Evolutionary conservation across 2,888 invertebrate species (phyloP), one percentile per base, ranked within the genome.

Genomic region (Athetis lepigone): DNA sequence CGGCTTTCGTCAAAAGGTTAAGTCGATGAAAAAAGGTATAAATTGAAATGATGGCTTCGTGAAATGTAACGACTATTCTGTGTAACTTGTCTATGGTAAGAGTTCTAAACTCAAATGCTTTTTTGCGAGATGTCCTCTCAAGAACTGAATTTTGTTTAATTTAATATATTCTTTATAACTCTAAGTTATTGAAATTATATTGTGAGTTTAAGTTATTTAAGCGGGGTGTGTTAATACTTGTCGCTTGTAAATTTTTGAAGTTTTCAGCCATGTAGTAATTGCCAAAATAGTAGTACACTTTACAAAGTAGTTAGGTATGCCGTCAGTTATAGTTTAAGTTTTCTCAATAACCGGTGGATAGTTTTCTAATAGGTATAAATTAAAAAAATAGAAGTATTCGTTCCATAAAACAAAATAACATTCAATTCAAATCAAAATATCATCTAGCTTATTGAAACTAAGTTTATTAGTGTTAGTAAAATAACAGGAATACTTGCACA

Each of bases 31-130:
- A 4, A 13, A 33, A 33, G 13, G 13, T 33, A 33, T 33, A 33
- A 3, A 33, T 13, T 33, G 33, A 11, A 11, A 11, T 33, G 33
- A 13, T 33, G 9, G 33, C 13, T 13, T 33, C 33, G 33, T 33
- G 33, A 33, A 33, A 11, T 37, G n/a, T 37, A n/a, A n/a, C n/a
- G n/a, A n/a, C n/a, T n/a, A 37, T 4, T 33, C 13, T 33, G 27
- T 27, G 27, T 27, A 36, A 39, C 18, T 39, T 7, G 16, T 36
- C 13, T 72, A 29, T 25, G 16, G 11, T 73, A 39, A 39, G 77
- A 76, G 76, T 72, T 72, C 0, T 50, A 39, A 72, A 75, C 77
- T 72, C 71, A 1, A 18, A 2, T 67, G 33, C 7, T 59, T 66
- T 23, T 74, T 68, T 43, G 46, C 42, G 71, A 62, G 76, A 70